A percentile compares a stretch with the other conserved stretches of the same genome.
Conservation (phyloP, 2,113 vertebrate species). For the Rhineura floridana region DNA sequence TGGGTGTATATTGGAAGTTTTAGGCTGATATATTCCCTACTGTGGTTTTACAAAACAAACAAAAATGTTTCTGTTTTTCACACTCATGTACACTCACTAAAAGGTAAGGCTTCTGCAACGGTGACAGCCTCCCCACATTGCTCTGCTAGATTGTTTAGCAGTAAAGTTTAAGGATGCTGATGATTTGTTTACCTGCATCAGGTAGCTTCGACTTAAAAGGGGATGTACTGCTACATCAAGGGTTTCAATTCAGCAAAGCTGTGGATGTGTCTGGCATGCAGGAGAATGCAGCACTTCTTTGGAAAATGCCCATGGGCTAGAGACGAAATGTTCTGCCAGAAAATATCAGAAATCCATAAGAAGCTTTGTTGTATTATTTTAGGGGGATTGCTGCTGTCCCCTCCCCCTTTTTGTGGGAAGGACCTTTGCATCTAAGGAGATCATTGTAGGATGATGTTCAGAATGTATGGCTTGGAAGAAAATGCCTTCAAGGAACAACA, state of each 20-base stretch:
- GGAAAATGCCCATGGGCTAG: neutral
- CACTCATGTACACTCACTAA: neutral
- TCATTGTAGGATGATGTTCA: neutral
- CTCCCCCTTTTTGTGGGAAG: neutral
- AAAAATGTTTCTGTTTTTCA: neutral
- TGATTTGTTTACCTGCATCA: conserved; percentile 4
- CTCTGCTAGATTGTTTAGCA: neutral
- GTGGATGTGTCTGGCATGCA: neutral
- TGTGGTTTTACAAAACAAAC: neutral
- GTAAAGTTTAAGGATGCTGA: neutral
- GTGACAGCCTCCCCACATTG: neutral
- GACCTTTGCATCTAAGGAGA: neutral
- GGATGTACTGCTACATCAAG: neutral
- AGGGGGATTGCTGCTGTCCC: neutral
- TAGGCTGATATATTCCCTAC: neutral
- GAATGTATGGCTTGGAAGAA: neutral
- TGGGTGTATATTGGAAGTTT: neutral
- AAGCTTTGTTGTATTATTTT: neutral
- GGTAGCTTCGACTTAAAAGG: neutral
- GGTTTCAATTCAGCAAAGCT: neutral
- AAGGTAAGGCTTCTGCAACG: neutral
- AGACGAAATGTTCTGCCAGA: neutral
- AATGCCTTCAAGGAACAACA: conserved; percentile 15
- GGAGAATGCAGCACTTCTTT: neutral
- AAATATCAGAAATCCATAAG: conserved; percentile 4